These are phyloP conservation scores for Octopus sinensis DNA, from an alignment of 1,140 invertebrate genomes.

Conservation along the genomic window DNA sequence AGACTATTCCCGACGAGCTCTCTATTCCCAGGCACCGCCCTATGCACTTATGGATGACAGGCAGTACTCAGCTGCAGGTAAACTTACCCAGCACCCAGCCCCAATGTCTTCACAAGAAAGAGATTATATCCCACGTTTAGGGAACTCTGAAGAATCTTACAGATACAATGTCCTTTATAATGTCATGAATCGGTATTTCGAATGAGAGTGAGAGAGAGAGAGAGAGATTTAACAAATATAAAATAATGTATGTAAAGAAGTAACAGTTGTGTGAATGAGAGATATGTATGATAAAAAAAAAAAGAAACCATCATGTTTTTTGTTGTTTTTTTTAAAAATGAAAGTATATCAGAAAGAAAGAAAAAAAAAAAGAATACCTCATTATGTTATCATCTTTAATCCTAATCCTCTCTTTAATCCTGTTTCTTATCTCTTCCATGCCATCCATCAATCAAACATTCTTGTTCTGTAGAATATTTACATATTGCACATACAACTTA, in stretches of 20 bases:
- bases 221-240: not conserved
- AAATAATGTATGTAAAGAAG: too few species aligned
- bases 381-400: not conserved
- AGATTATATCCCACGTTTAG: conserved; percentile 42
- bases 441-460: too few species aligned
- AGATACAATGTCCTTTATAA: conserved; percentile 52
- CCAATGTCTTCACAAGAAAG: conserved; percentile 37
- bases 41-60: conserved; percentile 49
- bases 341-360: not conserved
- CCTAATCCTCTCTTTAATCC: too few species aligned
- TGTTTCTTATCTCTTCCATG: too few species aligned
- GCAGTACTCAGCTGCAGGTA: conserved; percentile 38
- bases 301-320: not conserved
- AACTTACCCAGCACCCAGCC: conserved; percentile 40
- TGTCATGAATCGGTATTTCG: conserved; percentile 51
- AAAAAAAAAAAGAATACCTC: conserved; percentile 4
- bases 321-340: not conserved
- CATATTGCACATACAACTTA: too few species aligned
- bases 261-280: not conserved
- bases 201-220: conserved; percentile 18
- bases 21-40: conserved; percentile 46
- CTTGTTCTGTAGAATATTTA: too few species aligned
- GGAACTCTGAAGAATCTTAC: conserved; percentile 45
- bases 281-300: not conserved
- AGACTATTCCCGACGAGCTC: conserved; percentile 44